Evolutionary conservation across 2,797 vertebrate genomes (phyloP).

Genomic region (Thamnophis elegans): DNA sequence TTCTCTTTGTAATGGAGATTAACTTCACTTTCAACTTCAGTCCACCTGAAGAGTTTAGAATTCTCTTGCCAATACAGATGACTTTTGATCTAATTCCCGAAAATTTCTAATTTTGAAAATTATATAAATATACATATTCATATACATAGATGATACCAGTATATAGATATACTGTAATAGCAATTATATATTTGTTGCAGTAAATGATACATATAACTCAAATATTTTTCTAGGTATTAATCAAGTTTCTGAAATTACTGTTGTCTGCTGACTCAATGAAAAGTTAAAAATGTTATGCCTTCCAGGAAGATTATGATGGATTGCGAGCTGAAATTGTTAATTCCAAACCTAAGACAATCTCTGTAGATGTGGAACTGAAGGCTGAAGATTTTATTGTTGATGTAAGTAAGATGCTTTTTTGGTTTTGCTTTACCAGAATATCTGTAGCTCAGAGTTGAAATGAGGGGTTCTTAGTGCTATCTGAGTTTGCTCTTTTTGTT

Average conservation of each 20-base stretch:
- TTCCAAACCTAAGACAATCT: slow-evolving; percentile 61
- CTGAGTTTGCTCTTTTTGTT: not conserved
- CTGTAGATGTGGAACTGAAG: slow-evolving; percentile 62
- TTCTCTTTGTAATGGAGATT: not conserved
- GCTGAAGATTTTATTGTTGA: slow-evolving; percentile 85
- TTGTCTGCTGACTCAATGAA: not conserved
- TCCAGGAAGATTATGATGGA: slow-evolving; percentile 51
- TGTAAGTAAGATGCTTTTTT: slow-evolving; percentile 70
- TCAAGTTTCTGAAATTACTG: not conserved
- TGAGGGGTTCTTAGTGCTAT: not conserved
- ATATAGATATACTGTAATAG: not conserved
- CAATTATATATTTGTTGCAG: not conserved
- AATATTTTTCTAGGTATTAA: not conserved
- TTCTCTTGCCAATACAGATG: not conserved
- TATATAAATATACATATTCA: not conserved
- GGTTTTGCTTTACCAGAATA: not conserved
- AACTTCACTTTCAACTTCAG: not conserved
- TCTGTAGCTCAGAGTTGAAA: not conserved
- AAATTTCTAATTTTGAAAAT: not conserved
- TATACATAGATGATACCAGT: not conserved
- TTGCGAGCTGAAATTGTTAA: slow-evolving; percentile 71
- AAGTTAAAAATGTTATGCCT: slow-evolving; percentile 26
- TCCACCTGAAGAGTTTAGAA: not conserved
- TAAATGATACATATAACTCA: not conserved
- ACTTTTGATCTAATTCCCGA: not conserved